Evolutionary conservation across 2,113 vertebrate species (phyloP).

Genomic region (Leiothrix lutea): DNA sequence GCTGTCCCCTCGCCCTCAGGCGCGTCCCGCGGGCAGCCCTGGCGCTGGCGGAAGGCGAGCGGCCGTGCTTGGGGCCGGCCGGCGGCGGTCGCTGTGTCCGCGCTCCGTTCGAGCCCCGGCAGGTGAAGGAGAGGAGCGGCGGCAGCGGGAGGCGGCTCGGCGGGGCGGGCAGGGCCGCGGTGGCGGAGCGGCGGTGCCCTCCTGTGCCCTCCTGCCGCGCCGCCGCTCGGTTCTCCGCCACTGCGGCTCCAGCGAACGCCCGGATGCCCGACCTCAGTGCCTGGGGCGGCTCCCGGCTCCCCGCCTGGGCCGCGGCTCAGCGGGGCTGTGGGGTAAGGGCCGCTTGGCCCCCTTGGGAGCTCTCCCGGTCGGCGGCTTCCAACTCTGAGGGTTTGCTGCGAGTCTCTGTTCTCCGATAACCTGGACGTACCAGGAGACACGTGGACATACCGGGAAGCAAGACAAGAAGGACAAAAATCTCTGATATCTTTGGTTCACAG

Average conservation of each 20-base stretch:
- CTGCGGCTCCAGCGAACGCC: neutral
- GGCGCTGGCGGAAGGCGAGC: neutral
- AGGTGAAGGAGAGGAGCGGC: neutral
- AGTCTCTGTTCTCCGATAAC: neutral
- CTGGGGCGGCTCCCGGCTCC: neutral
- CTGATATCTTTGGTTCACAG: neutral
- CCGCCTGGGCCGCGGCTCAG: neutral
- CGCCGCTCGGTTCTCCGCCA: neutral
- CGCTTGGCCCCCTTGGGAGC: rapidly evolving
- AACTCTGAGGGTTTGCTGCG: rapidly evolving
- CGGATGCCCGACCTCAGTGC: neutral
- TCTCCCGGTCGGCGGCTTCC: neutral
- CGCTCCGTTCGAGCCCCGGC: neutral
- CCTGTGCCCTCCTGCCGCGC: neutral
- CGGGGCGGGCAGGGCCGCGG: no score
- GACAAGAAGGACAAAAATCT: neutral
- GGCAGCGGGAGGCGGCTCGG: no score
- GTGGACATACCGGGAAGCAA: neutral
- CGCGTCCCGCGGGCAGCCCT: neutral
- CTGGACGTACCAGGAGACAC: neutral
- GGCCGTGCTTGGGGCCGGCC: neutral
- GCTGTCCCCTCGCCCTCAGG: neutral
- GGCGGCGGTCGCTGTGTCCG: neutral
- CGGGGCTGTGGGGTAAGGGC: rapidly evolving
- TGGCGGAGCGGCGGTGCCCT: neutral